Conservation (phyloP, 2,797 vertebrate species). For the Liasis olivaceus region DNA sequence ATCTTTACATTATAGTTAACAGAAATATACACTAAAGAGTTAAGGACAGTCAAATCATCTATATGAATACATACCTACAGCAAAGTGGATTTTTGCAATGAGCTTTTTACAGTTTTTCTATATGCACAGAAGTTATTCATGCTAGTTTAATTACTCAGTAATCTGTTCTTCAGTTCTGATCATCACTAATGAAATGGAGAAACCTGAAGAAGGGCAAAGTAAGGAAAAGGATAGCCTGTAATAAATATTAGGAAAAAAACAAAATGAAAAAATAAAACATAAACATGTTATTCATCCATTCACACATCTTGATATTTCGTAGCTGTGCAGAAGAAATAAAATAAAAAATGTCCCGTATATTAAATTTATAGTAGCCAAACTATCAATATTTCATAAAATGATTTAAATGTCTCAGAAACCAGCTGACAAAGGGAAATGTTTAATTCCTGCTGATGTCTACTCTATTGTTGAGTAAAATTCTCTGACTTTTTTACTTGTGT, state of each 20-base stretch:
- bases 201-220: background rate
- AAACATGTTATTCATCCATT: background rate
- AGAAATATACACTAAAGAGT: background rate
- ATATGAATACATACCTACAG: background rate
- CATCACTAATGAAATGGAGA: background rate
- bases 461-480: constrained; percentile 19
- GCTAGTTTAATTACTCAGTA: background rate
- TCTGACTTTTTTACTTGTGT: background rate
- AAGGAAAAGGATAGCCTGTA: background rate
- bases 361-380: constrained; percentile 20
- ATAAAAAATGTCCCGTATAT: constrained; percentile 7
- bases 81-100: background rate
- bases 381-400: constrained; percentile 1
- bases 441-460: background rate
- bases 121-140: background rate
- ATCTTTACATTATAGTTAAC: background rate
- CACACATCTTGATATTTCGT: background rate
- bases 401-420: constrained; percentile 26
- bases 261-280: background rate
- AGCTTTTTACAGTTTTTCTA: background rate
- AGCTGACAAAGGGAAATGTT: constrained; percentile 10
- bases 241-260: background rate
- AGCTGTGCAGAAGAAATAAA: background rate
- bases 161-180: background rate
- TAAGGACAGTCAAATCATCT: background rate